Evolutionary conservation across 2,113 vertebrate species (phyloP).

Genomic region (Podarcis raffonei): DNA sequence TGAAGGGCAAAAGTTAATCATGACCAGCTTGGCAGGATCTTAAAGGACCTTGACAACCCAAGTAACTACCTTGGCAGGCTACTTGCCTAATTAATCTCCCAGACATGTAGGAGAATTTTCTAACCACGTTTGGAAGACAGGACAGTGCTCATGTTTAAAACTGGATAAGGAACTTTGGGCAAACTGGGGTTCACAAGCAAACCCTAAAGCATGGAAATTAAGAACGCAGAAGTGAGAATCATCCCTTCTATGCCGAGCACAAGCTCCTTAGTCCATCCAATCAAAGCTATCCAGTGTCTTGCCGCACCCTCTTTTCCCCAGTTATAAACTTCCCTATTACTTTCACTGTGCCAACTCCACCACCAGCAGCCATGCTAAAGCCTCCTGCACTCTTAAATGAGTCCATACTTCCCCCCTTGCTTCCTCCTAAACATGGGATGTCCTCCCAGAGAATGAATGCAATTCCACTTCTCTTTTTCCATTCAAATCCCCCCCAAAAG

Average conservation of each 20-base stretch:
- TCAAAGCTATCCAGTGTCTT: background rate
- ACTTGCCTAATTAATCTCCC: background rate
- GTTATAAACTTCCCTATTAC: background rate
- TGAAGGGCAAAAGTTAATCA: conserved; percentile 39
- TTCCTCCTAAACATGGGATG: background rate
- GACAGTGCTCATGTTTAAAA: background rate
- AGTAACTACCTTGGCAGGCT: background rate
- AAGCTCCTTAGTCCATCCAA: background rate
- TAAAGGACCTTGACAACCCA: background rate
- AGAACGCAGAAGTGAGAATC: background rate
- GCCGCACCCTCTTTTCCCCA: background rate
- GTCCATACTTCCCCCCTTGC: background rate
- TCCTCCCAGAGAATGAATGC: background rate
- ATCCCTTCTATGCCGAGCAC: background rate
- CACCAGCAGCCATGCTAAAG: background rate
- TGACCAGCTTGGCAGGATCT: conserved; percentile 11
- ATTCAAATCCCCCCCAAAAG: background rate
- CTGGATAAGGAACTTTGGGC: background rate
- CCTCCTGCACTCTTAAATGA: background rate
- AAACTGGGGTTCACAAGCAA: background rate
- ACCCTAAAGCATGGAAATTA: background rate
- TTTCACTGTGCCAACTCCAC: background rate
- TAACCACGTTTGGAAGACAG: background rate
- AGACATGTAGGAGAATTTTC: background rate
- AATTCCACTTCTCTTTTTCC: background rate